Base-by-base conservation (phyloP, 2,113 vertebrate genomes). In the Charina bottae region DNA sequence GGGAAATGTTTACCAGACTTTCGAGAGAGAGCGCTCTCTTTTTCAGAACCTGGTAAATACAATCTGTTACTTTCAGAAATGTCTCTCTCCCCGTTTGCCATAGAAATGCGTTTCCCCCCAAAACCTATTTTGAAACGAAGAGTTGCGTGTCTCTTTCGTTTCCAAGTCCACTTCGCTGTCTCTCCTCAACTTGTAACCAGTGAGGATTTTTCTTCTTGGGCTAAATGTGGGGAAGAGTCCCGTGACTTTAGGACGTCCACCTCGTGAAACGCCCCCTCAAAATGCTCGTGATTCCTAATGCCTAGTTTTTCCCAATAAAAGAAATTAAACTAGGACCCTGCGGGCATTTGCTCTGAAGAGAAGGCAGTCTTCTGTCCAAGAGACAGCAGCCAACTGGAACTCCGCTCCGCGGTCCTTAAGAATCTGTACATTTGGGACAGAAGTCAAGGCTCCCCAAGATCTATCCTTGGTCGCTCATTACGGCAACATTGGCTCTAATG, bases 1-100 rank as follows among this genome's bases (percentile, higher is more conserved):
- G 86, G 28, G 78, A 92, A 93, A 85, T 37, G 17, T 90, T 19
- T 90, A 2, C 33, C 54, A 53, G 94, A 93, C 91, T 95, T 92
- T 62, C 17, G 85, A 89, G 21, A 13, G 1, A 2, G 8, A 7
- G 24, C 12, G 0, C 86, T 85, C 55, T 60, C 56, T 54, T 12
- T 42, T 6, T 13, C 0, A 5, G 83, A 85, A 87, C 72, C 62
- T 59, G 90, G 46, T n/a, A 60, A 88, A 94, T 92, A 17, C 24
- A 90, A 78, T n/a, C 37, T 15, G 13, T 23, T 37, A n/a, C n/a
- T 83, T 15, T 72, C 83, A 64, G 78, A 93, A 94, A 94, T 89
- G 83, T 42, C 46, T 88, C 42, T 85, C 83, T n/a, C 17, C 59
- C 10, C 3, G 46, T 54, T 89, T 55, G 53, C 91, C 89, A 64